Evolutionary conservation across 2,888 invertebrate species (phyloP), one percentile per base, ranked within the genome.

Genomic region (Lathronympha strigana): DNA sequence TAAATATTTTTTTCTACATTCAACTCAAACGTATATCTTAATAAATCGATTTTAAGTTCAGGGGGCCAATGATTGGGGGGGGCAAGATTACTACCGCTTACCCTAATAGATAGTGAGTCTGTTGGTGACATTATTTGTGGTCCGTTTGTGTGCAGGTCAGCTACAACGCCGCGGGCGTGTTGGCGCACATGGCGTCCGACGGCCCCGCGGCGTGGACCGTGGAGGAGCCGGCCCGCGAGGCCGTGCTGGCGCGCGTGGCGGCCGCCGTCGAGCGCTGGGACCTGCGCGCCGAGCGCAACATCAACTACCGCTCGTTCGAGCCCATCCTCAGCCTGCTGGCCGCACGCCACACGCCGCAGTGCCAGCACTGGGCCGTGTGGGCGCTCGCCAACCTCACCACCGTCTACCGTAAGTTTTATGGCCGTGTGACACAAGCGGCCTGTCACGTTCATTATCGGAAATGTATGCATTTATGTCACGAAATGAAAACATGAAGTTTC

Each of bases 281-380:
- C 81, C 88, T 99, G 53, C 93, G 93, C 64, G 96, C 97, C 0
- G 96, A 96, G 76, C 93, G 99, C 47, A 99, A 98, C 84, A 99
- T 99, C 72, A 99, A 99, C 91, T 99, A 99, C 87, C 95, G 98
- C 49, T 88, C 89, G 31, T 99, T 99, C 90, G 96, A 97, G 81
- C 99, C 99, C 0, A 98, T 99, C 68, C 92, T 99, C 23, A 94
- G 96, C 69, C 92, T 99, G 68, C 93, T 98, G 50, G 93, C 94
- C 68, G 95, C 96, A 61, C 95, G 95, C 74, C 97, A 98, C 80
- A 98, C 98, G 0, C 96, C 97, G 0, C 95, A 97, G 82, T 98
- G 98, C 84, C 98, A 98, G 83, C 96, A 97, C 83, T 99, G 99
- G 99, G 98, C 98, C 2, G 96, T 97, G 6, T 99, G 99, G 99